These are phyloP conservation scores for Eulemur coronatus DNA, from an alignment of 2,797 vertebrate genomes.

Conservation along the genomic window DNA sequence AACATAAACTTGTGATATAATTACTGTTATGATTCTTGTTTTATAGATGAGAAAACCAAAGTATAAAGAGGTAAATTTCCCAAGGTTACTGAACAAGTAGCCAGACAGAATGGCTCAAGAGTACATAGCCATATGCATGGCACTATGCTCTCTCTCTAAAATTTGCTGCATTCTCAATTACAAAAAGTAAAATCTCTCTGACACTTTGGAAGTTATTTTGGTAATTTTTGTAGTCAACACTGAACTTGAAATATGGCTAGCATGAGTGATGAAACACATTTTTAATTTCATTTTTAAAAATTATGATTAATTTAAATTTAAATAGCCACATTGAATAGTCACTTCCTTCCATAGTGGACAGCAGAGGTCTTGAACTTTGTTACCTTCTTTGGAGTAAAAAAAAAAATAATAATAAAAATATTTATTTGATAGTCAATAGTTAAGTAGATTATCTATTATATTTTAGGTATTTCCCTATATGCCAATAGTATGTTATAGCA, in stretches of 20 bases:
- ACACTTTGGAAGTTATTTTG: not conserved
- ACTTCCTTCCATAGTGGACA: not conserved
- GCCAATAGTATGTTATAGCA: not conserved
- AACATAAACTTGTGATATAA: not conserved
- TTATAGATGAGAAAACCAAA: not conserved
- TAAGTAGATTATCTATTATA: not conserved
- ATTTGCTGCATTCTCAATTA: not conserved
- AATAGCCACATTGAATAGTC: not conserved
- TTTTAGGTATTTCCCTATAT: not conserved
- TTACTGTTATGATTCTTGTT: not conserved
- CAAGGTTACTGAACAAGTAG: not conserved
- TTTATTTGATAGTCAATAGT: not conserved
- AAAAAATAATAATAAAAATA: not conserved
- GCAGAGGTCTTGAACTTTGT: not conserved
- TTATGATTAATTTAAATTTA: not conserved
- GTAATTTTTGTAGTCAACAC: not conserved
- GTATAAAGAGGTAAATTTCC: not conserved
- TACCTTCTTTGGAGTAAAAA: not conserved
- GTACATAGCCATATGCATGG: not conserved
- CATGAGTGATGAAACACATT: not conserved
- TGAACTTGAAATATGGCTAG: not conserved
- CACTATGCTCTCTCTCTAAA: not conserved
- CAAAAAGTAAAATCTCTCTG: not conserved
- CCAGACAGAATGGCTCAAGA: not conserved
- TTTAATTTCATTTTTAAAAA: not conserved